Base-by-base conservation (phyloP, 2,888 invertebrate species). In the Epinotia brunnichana region DNA sequence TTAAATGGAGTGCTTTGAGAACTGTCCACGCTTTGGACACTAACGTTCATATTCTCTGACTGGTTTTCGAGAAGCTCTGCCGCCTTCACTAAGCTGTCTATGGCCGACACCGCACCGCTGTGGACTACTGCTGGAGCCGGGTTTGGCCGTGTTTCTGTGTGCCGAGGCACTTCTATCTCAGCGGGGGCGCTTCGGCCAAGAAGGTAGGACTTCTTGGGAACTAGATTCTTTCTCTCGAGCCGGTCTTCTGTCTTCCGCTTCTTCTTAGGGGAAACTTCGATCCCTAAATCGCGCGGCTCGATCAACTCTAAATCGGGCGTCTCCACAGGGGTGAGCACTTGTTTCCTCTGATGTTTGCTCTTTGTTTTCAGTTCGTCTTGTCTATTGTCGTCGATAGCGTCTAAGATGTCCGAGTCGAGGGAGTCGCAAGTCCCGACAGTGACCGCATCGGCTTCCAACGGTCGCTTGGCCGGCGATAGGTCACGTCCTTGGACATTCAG, bases 281-380 rank as follows among this genome's bases (percentile, higher is more conserved):
- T 80, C 1, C 87, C 88, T 63, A 92, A 80, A 76, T 91, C 91
- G 70, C 81, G 79, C 5, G 93, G 90, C 78, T 91, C 90, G 67
- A 94, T 93, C 2, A 94, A 83, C 80, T 94, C 93, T 70, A 93
- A 77, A 57, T 93, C 93, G 4, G 93, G 90, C 53, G 85, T 84
- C 54, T 91, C 90, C 2, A 93, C 93, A 0, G 93, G 92, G 39
- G 90, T 93, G 29, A 94, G 80, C 39, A 94, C 92, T 81, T 94
- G 94, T 82, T 94, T 94, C 76, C 94, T 85, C 77, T 91, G 93
- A 83, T 94, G 94, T 81, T 90, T 92, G 35, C 82, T 86, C 81
- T 93, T 92, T 51, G 74, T 77, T 83, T 87, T 91, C 10, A 74
- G 74, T 61, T 89, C 90, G 73, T 91, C 90, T 71, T 82, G 84